These are phyloP conservation scores for Diabrotica undecimpunctata DNA, from an alignment of 1,140 invertebrate species.

Conservation along the genomic window DNA sequence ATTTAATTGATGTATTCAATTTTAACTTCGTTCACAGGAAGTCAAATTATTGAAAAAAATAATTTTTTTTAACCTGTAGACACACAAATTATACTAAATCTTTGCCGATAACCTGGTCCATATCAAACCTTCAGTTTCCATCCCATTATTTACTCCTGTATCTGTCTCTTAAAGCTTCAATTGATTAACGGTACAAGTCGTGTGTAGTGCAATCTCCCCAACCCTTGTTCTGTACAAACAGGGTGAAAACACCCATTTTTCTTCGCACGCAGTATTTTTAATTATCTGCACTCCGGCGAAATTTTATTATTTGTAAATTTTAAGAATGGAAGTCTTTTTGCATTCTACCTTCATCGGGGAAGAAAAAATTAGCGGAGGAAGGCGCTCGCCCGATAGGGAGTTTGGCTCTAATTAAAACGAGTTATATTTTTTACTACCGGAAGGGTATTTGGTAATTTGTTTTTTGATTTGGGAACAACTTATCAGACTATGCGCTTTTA, in stretches of 20 bases:
- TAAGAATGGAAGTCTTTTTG: conserved; percentile 7
- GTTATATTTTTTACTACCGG: conserved; percentile 6
- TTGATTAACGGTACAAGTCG: too few species aligned
- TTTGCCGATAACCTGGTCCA: too few species aligned
- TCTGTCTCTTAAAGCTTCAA: too few species aligned
- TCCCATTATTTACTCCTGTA: too few species aligned
- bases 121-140: too few species aligned
- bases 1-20: too few species aligned
- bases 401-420: conserved; percentile 7
- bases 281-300: conserved; percentile 4
- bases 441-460: conserved; percentile 4
- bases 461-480: neutral
- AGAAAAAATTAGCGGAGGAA: neutral
- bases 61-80: too few species aligned
- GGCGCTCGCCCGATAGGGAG: neutral
- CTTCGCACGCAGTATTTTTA: conserved; percentile 5
- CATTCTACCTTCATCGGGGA: neutral
- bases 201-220: neutral
- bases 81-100: too few species aligned
- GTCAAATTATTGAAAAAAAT: too few species aligned
- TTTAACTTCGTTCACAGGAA: too few species aligned
- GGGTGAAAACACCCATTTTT: conserved; percentile 9
- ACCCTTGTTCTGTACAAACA: neutral
- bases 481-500: neutral
- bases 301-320: conserved; percentile 11